Evolutionary conservation across 2,797 vertebrate species (phyloP), one percentile per base, ranked within the genome.

Genomic region (Cottoperca gobio): DNA sequence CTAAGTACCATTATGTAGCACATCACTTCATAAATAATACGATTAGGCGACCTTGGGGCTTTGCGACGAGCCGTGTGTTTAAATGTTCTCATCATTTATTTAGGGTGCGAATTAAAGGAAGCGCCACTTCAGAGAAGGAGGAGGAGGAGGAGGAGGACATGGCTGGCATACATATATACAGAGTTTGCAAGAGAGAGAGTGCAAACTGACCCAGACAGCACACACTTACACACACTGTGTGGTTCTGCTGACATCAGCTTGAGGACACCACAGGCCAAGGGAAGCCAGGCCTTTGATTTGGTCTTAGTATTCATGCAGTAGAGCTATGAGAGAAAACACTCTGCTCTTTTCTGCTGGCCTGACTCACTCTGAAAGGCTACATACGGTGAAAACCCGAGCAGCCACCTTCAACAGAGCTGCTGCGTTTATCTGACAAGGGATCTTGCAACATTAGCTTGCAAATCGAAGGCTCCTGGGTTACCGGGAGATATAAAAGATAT

Each of bases 11-110:
- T 98, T 97, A 98, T 97, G 97, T 96, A 98, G 96, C 97, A 97
- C 97, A 99, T 98, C 97, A 98, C 96, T 99, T 99, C 97, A 99
- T 99, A 99, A 99, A 99, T 99, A 99, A 99, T 98, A 98, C 96
- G 97, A 98, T 99, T 98, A 99, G 96, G 94, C 91, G 96, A 99
- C 97, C 98, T 96, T 95, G 86, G 96, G 96, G 96, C 96, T 94
- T 94, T 92, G 93, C 94, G 95, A 96, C 96, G 95, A 97, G 96
- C 96, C 95, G 96, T 96, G 97, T 96, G 96, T 97, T 97, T 97
- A 97, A 98, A 98, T 96, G 96, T 97, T 97, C 97, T 97, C 97
- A 98, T 98, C 96, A 98, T 98, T 98, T 98, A 98, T 97, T 97
- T 97, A 97, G 97, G 96, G 95, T 94, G 95, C 94, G 95, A 97